Conservation (phyloP, 2,797 vertebrate genomes). For the Macropodus opercularis region DNA sequence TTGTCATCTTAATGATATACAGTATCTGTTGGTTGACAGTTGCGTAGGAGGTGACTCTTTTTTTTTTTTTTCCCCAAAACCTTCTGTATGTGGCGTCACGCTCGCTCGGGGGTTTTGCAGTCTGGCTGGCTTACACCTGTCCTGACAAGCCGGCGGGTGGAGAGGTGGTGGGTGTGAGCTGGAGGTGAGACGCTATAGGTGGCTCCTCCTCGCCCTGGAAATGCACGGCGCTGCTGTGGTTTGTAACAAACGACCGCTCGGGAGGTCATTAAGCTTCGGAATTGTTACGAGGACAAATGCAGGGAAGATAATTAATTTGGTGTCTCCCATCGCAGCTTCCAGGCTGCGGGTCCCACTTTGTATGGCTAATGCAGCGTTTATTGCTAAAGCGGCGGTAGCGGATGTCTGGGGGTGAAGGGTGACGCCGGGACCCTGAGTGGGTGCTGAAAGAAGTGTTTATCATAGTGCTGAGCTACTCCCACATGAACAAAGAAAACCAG, state of each 20-base stretch:
- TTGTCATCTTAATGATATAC: conserved; percentile 81
- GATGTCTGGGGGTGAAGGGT: conserved; percentile 51
- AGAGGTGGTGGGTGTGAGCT: conserved; percentile 62
- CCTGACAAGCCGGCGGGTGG: conserved; percentile 72
- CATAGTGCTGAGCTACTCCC: conserved; percentile 49
- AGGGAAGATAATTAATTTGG: conserved; percentile 81
- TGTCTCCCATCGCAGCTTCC: conserved; percentile 67
- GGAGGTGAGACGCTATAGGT: conserved; percentile 52
- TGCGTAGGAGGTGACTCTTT: conserved; percentile 73
- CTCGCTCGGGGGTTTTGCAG: conserved; percentile 63
- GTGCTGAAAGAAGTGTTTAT: conserved; percentile 65
- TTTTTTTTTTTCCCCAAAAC: conserved; percentile 38
- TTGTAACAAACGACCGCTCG: conserved; percentile 81
- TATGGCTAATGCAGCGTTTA: conserved; percentile 63
- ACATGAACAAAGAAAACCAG: conserved; percentile 45
- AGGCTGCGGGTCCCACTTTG: conserved; percentile 65
- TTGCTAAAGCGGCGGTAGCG: conserved; percentile 59
- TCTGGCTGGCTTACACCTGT: conserved; percentile 75
- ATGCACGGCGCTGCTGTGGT: conserved; percentile 54
- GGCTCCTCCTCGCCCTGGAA: conserved; percentile 53
- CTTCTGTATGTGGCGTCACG: conserved; percentile 51
- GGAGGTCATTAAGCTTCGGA: conserved; percentile 81
- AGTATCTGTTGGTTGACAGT: conserved; percentile 72
- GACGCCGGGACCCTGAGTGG: conserved; percentile 50
- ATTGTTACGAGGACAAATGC: conserved; percentile 73